These are phyloP conservation scores for Steatornis caripensis DNA, from an alignment of 2,113 vertebrate species.

Conservation along the genomic window DNA sequence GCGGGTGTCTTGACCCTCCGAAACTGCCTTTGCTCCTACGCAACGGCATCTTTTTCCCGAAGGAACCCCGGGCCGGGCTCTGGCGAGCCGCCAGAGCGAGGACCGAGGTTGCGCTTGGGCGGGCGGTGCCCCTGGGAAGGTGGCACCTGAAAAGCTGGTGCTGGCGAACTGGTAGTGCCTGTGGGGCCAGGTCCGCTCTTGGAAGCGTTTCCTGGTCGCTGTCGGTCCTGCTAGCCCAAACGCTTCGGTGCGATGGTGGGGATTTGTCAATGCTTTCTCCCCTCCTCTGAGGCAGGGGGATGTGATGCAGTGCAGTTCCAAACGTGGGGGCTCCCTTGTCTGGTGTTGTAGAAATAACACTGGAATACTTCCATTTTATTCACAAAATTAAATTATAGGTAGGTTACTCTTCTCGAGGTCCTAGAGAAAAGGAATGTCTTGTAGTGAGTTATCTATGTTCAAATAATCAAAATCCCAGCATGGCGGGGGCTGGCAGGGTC, in stretches of 20 bases:
- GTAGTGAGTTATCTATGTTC: not conserved
- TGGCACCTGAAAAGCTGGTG: not conserved
- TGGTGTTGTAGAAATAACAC: not conserved
- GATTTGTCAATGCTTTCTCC: not conserved
- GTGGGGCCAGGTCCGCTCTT: rapidly evolving
- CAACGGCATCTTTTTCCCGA: not conserved
- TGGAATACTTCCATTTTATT: not conserved
- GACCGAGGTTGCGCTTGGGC: no score
- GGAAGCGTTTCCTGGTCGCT: not conserved
- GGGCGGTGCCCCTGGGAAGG: not conserved
- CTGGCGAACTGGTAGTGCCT: rapidly evolving
- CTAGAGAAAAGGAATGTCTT: not conserved
- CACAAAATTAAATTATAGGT: not conserved
- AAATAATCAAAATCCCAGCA: not conserved
- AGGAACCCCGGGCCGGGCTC: no score
- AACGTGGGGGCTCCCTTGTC: no score
- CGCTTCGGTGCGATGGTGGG: rapidly evolving
- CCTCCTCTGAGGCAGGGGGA: not conserved
- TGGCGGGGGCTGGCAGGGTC: no score
- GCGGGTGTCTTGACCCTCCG: not conserved
- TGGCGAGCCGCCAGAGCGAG: not conserved
- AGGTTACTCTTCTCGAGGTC: not conserved
- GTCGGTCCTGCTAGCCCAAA: rapidly evolving
- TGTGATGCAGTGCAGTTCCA: not conserved
- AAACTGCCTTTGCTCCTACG: not conserved